Evolutionary conservation across 2,888 invertebrate genomes (phyloP), one percentile per base, ranked within the genome.

Genomic region (Auanema sp.): DNA sequence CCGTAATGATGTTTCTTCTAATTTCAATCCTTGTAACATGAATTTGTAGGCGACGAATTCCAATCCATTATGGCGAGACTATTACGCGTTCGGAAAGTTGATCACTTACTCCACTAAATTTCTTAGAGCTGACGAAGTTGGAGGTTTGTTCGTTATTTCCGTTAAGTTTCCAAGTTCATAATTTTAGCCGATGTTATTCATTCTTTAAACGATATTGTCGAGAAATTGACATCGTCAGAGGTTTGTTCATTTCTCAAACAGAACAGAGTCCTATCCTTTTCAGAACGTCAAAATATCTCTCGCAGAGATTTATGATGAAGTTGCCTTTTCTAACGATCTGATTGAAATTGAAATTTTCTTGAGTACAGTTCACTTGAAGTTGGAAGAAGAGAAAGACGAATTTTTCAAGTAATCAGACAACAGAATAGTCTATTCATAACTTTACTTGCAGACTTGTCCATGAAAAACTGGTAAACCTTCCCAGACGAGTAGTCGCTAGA

Each of bases 51-150:
- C 60, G 12, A 33, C 40, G 4, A 16, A 44, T 18, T 41, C 61
- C 2, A 43, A 51, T 24, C 14, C 42, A 5, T 16, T 43, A 5
- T 33, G 33, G 33, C 43, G 55, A 54, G 60, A 60, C 24, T 23
- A 44, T 47, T 60, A 54, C 44, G 60, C 54, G 1, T 60, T 60
- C 16, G 60, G 60, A 5, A 25, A 54, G 24, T 21, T 60, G 24
- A 43, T 60, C 18, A 47, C 43, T 18, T 60, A 55, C 18, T 55
- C 43, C 4, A 21, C 56, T 12, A 40, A 23, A 11, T 43, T 49
- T 3, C n/a, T 23, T 16, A 5, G 5, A 40, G 55, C 24, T 1
- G 61, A 61, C 10, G 24, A 23, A 33, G 25, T 40, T 25, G 55
- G 55, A 12, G 61, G 61, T 56, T 10, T 16, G 56, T 10, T 47